phyloP scores from a whole-genome alignment of 2,113 vertebrate genomes.

The Ptyas mucosa region DNA sequence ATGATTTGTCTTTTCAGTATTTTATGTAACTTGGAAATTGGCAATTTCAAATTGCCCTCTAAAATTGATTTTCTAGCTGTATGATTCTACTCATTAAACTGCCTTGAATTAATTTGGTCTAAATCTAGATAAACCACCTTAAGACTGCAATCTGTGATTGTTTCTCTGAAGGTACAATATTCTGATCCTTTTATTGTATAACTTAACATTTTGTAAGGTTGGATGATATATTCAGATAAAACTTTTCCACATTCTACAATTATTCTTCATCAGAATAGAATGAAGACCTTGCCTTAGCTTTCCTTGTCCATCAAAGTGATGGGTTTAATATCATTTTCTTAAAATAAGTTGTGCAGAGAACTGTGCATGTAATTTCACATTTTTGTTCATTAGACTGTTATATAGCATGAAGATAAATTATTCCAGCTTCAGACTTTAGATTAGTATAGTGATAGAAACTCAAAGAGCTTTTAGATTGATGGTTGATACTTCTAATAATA shows the following conservation, averaged over 20 bases:
- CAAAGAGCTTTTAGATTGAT: conserved; percentile 7
- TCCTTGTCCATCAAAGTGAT: conserved; percentile 15
- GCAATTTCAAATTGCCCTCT: neutral
- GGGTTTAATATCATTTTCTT: neutral
- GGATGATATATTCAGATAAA: neutral
- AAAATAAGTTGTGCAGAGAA: conserved; percentile 6
- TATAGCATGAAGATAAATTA: neutral
- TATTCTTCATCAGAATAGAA: neutral
- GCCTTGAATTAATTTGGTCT: neutral
- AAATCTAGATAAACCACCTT: neutral
- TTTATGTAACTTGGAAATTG: neutral
- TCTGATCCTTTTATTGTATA: neutral
- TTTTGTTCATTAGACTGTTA: conserved; percentile 9
- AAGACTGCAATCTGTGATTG: neutral
- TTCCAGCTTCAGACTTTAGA: neutral
- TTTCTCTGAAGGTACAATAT: neutral
- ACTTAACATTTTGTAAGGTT: neutral
- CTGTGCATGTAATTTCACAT: neutral
- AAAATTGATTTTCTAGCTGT: neutral
- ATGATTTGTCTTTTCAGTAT: neutral
- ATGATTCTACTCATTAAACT: neutral
- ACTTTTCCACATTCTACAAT: conserved; percentile 15
- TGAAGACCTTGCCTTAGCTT: neutral
- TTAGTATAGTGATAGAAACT: neutral
- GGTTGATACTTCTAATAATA: neutral